Evolutionary conservation across 2,113 vertebrate species (phyloP).

Genomic region (Actenoides lindsayi): DNA sequence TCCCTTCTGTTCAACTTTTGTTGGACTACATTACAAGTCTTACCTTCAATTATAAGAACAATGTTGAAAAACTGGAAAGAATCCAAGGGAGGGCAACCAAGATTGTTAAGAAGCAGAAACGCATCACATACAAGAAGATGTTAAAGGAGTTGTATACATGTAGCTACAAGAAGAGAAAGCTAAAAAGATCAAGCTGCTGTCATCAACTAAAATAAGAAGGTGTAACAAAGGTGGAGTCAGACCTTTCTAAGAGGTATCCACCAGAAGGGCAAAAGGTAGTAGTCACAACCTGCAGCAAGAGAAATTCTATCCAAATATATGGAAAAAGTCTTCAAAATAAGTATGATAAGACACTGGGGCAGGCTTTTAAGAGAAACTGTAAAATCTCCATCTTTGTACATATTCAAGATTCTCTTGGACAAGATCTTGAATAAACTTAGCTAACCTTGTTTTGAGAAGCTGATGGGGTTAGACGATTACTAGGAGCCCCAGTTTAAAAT

Average conservation of each 20-base stretch:
- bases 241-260: neutral
- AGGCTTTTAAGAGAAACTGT: neutral
- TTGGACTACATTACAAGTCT: neutral
- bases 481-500: neutral
- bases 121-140: neutral
- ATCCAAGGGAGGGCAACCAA: neutral
- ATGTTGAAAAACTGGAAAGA: neutral
- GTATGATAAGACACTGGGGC: neutral
- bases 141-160: neutral
- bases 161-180: neutral
- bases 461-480: neutral
- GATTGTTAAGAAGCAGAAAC: neutral
- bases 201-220: neutral
- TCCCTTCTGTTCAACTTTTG: neutral
- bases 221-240: neutral
- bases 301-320: neutral
- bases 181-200: neutral
- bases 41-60: neutral
- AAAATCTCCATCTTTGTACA: neutral
- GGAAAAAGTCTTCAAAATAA: neutral
- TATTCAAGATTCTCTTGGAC: neutral
- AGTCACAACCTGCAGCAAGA: neutral
- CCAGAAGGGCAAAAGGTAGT: neutral
- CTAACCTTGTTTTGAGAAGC: neutral
- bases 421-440: neutral